A percentile compares a stretch with the other conserved stretches of the same genome.
These are phyloP conservation scores for Pipistrellus nathusii DNA, from an alignment of 2,797 vertebrate species.

Conservation along the genomic window DNA sequence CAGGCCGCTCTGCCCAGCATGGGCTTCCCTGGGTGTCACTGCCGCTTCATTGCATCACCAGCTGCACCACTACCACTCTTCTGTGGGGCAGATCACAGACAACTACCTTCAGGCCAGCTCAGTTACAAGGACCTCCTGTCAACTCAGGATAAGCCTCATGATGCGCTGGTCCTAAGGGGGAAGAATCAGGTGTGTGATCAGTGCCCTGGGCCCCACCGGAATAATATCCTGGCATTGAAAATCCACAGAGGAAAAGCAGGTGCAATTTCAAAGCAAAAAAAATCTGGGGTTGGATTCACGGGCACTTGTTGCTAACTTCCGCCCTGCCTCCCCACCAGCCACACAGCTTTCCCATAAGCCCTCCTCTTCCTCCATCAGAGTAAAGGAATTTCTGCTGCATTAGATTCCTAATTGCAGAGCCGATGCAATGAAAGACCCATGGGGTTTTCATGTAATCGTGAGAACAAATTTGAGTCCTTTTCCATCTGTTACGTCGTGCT, in stretches of 20 bases:
- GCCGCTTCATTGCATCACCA: neutral
- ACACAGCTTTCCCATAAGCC: neutral
- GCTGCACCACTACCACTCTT: neutral
- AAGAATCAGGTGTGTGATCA: neutral
- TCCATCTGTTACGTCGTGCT: neutral
- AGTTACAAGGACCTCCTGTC: neutral
- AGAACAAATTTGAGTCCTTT: constrained; percentile 1
- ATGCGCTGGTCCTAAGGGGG: neutral
- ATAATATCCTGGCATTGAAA: neutral
- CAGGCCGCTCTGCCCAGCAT: neutral
- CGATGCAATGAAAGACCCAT: neutral
- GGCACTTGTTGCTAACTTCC: neutral
- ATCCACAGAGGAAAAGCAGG: neutral
- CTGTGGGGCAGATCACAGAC: neutral
- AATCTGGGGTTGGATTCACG: neutral
- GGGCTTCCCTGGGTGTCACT: neutral
- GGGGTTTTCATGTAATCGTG: neutral
- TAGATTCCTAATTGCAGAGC: constrained; percentile 4
- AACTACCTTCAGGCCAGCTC: neutral
- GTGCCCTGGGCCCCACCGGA: neutral
- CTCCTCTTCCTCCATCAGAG: neutral
- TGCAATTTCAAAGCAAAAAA: constrained; percentile 64
- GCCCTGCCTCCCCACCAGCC: neutral
- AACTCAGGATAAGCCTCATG: neutral
- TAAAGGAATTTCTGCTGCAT: constrained; percentile 15